Evolutionary conservation across 2,113 vertebrate genomes (phyloP).

Genomic region (Heteronetta atricapilla): DNA sequence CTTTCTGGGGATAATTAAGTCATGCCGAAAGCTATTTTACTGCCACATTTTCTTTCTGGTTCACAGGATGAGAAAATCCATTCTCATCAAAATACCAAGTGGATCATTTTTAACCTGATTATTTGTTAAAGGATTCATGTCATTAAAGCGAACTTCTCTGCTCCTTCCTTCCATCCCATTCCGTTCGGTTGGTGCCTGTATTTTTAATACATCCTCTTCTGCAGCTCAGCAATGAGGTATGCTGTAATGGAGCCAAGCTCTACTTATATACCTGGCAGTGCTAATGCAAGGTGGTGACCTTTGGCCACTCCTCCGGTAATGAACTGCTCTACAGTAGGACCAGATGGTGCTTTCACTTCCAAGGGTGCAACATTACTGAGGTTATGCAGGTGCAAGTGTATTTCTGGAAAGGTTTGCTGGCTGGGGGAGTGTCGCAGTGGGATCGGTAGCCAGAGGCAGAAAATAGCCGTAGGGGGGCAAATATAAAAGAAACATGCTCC

Average conservation of each 20-base stretch:
- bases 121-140: slow-evolving; percentile 58
- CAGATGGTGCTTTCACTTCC: slow-evolving; percentile 51
- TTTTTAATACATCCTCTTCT: background rate
- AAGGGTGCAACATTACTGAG: slow-evolving; percentile 29
- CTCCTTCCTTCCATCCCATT: slow-evolving; percentile 4
- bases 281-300: slow-evolving; percentile 51
- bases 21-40: slow-evolving; percentile 55
- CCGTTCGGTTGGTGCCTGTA: background rate
- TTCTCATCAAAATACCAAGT: slow-evolving; percentile 70
- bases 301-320: slow-evolving; percentile 21
- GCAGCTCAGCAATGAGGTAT: slow-evolving; percentile 1
- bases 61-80: slow-evolving; percentile 74
- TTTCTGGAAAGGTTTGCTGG: slow-evolving; percentile 40
- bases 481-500: background rate
- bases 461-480: slow-evolving; percentile 16
- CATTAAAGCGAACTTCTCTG: background rate
- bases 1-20: slow-evolving; percentile 64
- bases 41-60: slow-evolving; percentile 69
- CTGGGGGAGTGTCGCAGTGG: background rate
- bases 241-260: slow-evolving; percentile 26
- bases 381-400: slow-evolving; percentile 39
- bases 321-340: slow-evolving; percentile 17
- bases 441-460: slow-evolving; percentile 6
- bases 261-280: slow-evolving; percentile 37
- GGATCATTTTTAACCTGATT: slow-evolving; percentile 68